phyloP scores from a whole-genome alignment of 1,140 invertebrate species.

The Ceratina japonica region DNA sequence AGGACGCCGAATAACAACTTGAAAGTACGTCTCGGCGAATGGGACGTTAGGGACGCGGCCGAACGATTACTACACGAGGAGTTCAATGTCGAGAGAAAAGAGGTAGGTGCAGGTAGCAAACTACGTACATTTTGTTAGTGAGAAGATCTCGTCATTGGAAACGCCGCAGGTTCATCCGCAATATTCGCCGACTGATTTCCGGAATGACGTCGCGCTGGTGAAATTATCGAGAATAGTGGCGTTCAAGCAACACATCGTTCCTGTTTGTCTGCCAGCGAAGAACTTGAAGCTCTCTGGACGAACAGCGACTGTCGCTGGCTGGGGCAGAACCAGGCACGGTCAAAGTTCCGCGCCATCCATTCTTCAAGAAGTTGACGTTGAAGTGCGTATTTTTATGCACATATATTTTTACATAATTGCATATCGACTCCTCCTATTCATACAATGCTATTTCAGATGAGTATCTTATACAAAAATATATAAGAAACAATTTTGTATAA shows the following conservation, averaged over 20 bases:
- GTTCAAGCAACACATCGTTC: slow-evolving; percentile 94
- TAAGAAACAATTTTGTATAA: too few relatives aligned
- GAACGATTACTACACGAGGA: slow-evolving; percentile 93
- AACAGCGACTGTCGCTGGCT: slow-evolving; percentile 93
- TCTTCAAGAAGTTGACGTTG: slow-evolving; percentile 82
- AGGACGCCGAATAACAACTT: slow-evolving; percentile 91
- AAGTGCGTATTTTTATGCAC: slow-evolving; percentile 64
- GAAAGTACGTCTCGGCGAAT: slow-evolving; percentile 92
- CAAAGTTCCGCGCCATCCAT: slow-evolving; percentile 88
- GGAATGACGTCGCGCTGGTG: slow-evolving; percentile 93
- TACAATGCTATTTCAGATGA: too few relatives aligned
- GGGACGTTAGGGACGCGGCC: slow-evolving; percentile 91
- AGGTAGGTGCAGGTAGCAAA: slow-evolving; percentile 79
- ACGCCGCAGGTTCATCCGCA: slow-evolving; percentile 86
- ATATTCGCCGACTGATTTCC: slow-evolving; percentile 92
- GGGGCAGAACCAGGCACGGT: slow-evolving; percentile 92
- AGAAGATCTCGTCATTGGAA: not conserved
- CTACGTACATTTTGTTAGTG: too few relatives aligned
- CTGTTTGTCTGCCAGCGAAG: slow-evolving; percentile 89
- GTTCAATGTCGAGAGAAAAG: slow-evolving; percentile 91
- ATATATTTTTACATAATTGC: too few relatives aligned
- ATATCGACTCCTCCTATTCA: too few relatives aligned
- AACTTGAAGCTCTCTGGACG: slow-evolving; percentile 89
- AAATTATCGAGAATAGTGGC: slow-evolving; percentile 88
- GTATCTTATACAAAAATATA: too few relatives aligned